These are phyloP conservation scores for Pogonomyrmex californicus DNA, from an alignment of 1,140 invertebrate genomes.

Conservation along the genomic window DNA sequence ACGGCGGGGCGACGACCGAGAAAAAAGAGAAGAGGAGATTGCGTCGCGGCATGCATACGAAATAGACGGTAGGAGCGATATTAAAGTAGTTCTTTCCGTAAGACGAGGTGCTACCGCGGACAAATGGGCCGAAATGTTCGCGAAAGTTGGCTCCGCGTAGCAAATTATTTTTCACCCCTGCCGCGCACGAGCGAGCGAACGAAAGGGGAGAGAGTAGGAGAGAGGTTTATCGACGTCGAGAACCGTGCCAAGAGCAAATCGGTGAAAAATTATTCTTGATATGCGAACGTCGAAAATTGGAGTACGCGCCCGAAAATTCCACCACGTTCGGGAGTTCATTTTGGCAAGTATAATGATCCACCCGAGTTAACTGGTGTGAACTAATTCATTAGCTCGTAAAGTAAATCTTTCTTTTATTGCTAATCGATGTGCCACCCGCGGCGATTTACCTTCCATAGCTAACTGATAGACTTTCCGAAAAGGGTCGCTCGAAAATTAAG, in stretches of 20 bases:
- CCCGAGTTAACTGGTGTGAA: conserved; percentile 23
- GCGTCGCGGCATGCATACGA: conserved; percentile 70
- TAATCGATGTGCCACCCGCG: conserved; percentile 34
- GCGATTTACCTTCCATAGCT: conserved; percentile 28
- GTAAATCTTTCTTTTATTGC: conserved; percentile 19
- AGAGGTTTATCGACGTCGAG: conserved; percentile 14
- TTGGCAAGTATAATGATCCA: conserved; percentile 6
- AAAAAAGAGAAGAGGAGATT: conserved; percentile 50
- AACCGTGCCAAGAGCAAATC: background rate
- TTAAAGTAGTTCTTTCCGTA: conserved; percentile 73
- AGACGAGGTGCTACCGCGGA: conserved; percentile 59
- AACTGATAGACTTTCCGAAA: conserved; percentile 36
- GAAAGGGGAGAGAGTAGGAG: background rate
- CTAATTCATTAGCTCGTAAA: conserved; percentile 32
- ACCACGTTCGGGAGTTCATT: conserved; percentile 4
- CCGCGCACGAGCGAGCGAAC: background rate
- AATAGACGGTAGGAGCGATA: conserved; percentile 70
- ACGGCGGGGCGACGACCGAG: conserved; percentile 15
- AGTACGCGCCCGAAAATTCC: background rate
- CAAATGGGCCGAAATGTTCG: conserved; percentile 62
- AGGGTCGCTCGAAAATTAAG: conserved; percentile 45
- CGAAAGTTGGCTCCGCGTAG: conserved; percentile 40
- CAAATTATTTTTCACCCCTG: conserved; percentile 70
- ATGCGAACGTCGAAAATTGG: background rate
- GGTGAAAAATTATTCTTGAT: conserved; percentile 34